Percentiles rank a stretch among this genome's conserved stretches.
These are phyloP conservation scores for Ifrita kowaldi DNA, from an alignment of 2,113 vertebrate species.

Conservation along the genomic window DNA sequence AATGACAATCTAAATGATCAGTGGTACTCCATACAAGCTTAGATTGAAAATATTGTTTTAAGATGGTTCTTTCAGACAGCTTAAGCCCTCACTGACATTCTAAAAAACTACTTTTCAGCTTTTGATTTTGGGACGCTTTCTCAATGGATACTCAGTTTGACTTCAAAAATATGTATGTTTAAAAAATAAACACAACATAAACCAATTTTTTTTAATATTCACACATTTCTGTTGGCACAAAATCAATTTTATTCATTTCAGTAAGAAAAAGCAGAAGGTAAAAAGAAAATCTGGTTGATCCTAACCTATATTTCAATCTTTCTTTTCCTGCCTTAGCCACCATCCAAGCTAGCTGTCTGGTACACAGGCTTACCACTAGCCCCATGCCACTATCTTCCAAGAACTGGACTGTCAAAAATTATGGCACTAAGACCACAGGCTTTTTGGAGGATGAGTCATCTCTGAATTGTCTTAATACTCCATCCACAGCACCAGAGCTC, in stretches of 20 bases:
- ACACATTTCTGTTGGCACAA: neutral
- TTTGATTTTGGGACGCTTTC: neutral
- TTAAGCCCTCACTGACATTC: neutral
- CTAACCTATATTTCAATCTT: neutral
- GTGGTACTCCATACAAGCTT: neutral
- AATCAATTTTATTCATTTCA: neutral
- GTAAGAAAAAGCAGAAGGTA: neutral
- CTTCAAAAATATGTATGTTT: too few species aligned
- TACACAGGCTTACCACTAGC: neutral
- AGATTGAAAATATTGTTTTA: neutral
- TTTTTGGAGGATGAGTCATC: neutral
- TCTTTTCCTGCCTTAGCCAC: neutral
- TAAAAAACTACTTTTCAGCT: neutral
- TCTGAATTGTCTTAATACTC: neutral
- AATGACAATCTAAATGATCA: neutral
- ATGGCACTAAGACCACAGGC: neutral
- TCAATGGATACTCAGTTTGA: neutral
- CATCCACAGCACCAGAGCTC: neutral
- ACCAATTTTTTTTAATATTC: accelerated
- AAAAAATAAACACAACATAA: neutral
- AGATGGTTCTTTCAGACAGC: neutral
- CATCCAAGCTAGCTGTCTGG: neutral
- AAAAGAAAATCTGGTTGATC: neutral
- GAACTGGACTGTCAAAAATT: neutral
- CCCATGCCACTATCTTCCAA: neutral